Conservation (phyloP, 23 tunicate species). For the Halocynthia aurantium region DNA sequence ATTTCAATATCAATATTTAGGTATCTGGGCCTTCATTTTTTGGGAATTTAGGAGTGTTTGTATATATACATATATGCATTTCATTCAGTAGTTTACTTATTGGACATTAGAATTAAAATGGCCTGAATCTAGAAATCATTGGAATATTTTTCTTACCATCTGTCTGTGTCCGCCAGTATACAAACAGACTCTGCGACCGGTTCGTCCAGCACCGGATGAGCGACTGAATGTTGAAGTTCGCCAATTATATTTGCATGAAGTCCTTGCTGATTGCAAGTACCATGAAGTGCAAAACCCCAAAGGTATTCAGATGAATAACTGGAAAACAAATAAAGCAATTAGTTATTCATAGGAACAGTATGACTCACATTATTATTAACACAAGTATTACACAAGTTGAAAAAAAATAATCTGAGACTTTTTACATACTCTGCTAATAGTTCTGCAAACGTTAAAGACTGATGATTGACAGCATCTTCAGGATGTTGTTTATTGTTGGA, state of each 20-base stretch:
- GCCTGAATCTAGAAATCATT: neutral
- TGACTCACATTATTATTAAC: too few species aligned
- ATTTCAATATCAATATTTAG: neutral
- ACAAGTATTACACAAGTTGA: too few species aligned
- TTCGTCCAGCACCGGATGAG: conserved; percentile 58
- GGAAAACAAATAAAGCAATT: conserved; percentile 19
- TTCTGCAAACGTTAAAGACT: too few species aligned
- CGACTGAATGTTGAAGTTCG: conserved; percentile 33
- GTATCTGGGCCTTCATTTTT: too few species aligned
- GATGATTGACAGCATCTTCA: too few species aligned
- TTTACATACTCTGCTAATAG: too few species aligned
- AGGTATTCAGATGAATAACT: conserved; percentile 62
- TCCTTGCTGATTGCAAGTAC: conserved; percentile 52
- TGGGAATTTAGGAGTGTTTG: neutral
- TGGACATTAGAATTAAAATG: neutral
- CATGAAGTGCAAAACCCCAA: conserved; percentile 83
- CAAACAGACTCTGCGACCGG: conserved; percentile 69
- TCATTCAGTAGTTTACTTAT: too few species aligned
- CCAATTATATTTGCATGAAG: conserved; percentile 26
- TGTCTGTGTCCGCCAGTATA: conserved; percentile 75
- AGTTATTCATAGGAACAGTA: too few species aligned
- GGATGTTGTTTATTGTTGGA: too few species aligned
- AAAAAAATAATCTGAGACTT: too few species aligned
- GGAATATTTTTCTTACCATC: conserved; percentile 39
- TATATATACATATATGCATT: neutral